Evolutionary conservation across 2,888 invertebrate genomes (phyloP).

Genomic region (Strigamia crassipes): DNA sequence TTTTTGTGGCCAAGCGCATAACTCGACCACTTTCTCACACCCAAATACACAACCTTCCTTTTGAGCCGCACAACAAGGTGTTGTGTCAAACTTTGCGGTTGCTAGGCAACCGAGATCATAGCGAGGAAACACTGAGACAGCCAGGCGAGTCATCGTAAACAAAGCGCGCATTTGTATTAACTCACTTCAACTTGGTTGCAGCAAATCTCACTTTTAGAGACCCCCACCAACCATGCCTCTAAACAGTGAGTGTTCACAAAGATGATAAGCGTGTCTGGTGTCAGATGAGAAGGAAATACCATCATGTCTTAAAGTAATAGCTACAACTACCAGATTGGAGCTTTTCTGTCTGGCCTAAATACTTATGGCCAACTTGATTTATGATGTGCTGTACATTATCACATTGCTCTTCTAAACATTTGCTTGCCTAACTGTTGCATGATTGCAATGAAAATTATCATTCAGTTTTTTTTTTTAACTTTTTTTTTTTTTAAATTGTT

Average conservation of each 20-base stretch:
- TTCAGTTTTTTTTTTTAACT: background rate
- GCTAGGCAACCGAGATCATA: background rate
- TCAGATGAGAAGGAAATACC: slow-evolving; percentile 40
- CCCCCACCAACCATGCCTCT: background rate
- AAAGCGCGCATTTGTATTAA: slow-evolving; percentile 19
- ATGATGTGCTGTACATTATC: slow-evolving; percentile 40
- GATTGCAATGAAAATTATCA: slow-evolving; percentile 23
- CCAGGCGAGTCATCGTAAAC: slow-evolving; percentile 20
- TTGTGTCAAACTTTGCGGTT: slow-evolving; percentile 13
- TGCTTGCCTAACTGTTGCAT: slow-evolving; percentile 40
- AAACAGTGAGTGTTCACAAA: slow-evolving; percentile 40
- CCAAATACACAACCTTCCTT: slow-evolving; percentile 3
- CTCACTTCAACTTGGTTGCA: slow-evolving; percentile 20
- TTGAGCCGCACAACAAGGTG: slow-evolving; percentile 27
- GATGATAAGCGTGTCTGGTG: slow-evolving; percentile 42
- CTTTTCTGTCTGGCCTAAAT: slow-evolving; percentile 39
- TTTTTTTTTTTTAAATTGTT: background rate
- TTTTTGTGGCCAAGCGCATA: background rate
- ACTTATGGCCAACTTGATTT: slow-evolving; percentile 32
- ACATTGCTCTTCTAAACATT: slow-evolving; percentile 40
- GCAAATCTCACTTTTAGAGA: background rate
- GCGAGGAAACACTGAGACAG: slow-evolving; percentile 13
- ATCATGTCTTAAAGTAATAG: slow-evolving; percentile 42
- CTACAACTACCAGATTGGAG: slow-evolving; percentile 40
- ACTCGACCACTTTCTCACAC: slow-evolving; percentile 36